Evolutionary conservation across 2,888 invertebrate genomes (phyloP).

Genomic region (Agrochola circellaris): DNA sequence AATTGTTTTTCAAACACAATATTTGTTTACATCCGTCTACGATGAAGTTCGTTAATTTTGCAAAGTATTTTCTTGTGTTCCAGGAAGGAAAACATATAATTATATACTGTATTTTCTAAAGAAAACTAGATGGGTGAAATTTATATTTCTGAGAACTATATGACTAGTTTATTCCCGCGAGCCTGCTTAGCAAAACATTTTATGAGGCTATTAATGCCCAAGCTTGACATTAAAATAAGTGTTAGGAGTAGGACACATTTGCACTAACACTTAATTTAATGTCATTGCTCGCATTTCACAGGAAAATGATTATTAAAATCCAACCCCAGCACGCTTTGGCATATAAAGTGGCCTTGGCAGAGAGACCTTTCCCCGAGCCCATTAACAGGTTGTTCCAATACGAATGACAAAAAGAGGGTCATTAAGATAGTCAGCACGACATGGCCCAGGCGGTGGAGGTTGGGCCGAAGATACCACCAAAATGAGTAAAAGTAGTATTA

Average conservation of each 20-base stretch:
- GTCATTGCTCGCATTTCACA: slow-evolving; percentile 46
- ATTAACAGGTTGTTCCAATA: slow-evolving; percentile 47
- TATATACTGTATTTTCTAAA: not conserved
- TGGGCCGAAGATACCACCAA: not conserved
- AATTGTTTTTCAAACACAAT: slow-evolving; percentile 17
- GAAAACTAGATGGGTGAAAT: not conserved
- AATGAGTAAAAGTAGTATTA: slow-evolving; percentile 4
- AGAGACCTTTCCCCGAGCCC: slow-evolving; percentile 40
- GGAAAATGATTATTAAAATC: slow-evolving; percentile 50
- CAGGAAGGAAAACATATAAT: not conserved
- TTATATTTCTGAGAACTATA: not conserved
- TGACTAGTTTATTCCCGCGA: not conserved
- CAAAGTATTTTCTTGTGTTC: slow-evolving; percentile 15
- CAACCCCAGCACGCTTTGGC: slow-evolving; percentile 47
- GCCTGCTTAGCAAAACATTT: slow-evolving; percentile 18
- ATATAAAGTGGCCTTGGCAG: slow-evolving; percentile 49
- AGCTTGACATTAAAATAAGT: slow-evolving; percentile 44
- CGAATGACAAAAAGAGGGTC: slow-evolving; percentile 45
- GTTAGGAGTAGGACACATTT: slow-evolving; percentile 31
- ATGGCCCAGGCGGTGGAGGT: not conserved
- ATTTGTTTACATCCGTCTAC: slow-evolving; percentile 27
- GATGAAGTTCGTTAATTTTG: not conserved
- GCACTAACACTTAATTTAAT: slow-evolving; percentile 43
- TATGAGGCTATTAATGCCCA: slow-evolving; percentile 15
- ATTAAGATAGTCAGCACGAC: slow-evolving; percentile 19